Percentiles rank a stretch among this genome's conserved stretches.
Conservation (phyloP, 2,888 invertebrate genomes). For the Chouioia cunea region DNA sequence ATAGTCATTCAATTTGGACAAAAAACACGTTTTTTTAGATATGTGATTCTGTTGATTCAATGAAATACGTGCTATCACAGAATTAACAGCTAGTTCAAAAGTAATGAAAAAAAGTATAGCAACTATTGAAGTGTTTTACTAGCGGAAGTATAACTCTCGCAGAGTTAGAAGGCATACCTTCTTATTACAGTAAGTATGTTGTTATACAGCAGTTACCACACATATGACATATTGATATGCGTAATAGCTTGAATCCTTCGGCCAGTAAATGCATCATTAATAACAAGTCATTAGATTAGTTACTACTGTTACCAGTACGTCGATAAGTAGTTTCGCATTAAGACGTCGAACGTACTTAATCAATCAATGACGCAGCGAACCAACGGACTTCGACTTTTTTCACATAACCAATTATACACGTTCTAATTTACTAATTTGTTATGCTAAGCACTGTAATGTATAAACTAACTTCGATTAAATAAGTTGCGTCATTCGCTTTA, state of each 20-base stretch:
- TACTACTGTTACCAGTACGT: not conserved
- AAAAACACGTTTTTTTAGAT: no score
- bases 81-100: no score
- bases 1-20: no score
- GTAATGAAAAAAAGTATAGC: no score
- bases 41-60: no score
- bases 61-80: no score
- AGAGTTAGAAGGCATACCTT: no score
- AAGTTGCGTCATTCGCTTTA: no score
- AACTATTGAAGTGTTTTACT: no score
- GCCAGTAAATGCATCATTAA: slow-evolving; percentile 35
- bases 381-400: slow-evolving; percentile 15
- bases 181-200: slow-evolving; percentile 33
- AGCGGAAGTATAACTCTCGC: no score
- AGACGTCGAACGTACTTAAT: slow-evolving; percentile 10
- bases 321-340: slow-evolving; percentile 29
- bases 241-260: slow-evolving; percentile 23
- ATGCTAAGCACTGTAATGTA: slow-evolving; percentile 16
- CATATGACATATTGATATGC: slow-evolving; percentile 26
- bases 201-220: slow-evolving; percentile 18
- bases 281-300: slow-evolving; percentile 43
- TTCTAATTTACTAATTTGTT: slow-evolving; percentile 36
- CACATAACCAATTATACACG: not conserved
- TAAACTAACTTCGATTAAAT: not conserved
- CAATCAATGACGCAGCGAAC: slow-evolving; percentile 27